Base-by-base conservation (phyloP, 2,888 invertebrate species). In the Melipona bicolor region DNA sequence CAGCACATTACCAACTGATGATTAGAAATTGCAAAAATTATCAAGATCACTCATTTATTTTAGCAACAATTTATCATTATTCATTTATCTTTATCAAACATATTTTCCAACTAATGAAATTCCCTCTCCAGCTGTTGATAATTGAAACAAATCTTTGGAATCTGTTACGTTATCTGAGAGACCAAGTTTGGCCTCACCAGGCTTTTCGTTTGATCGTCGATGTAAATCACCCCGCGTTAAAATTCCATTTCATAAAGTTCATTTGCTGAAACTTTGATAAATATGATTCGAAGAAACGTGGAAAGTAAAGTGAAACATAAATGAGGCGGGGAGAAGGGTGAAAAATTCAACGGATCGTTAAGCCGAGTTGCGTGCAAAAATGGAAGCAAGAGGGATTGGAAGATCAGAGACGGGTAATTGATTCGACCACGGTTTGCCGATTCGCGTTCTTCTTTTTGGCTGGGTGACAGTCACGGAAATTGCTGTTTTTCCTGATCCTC, bases 381-480 rank as follows among this genome's bases (percentile, higher is more conserved):
- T 32, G 21, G 21, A 6, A 4, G 5, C 69, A 15, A 27, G 5
- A 64, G 21, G 61, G 54, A 50, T 54, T 52, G 62, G 13, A 52
- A 61, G 61, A 79, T 79, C 62, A 68, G 24, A 77, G 73, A 77
- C 65, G 32, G 76, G 54, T 70, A 69, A 52, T 81, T 72, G 73
- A 75, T 75, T 81, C 50, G 81, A 24, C 32, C 27, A 54, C 27
- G 52, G 49, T 15, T 54, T 59, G 59, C n/a, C 68, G 52, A 64
- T 69, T 65, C 61, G 52, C 69, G 77, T 54, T 62, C 62, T 69
- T 27, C 32, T 77, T 71, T 81, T 71, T 52, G 56, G 50, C n/a
- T 70, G 49, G 17, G 19, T 59, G 36, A 75, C 67, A 56, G 68
- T 54, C 50, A 50, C 73, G 81, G 81, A 81, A 74, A 84, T 84